Evolutionary conservation across 2,797 vertebrate genomes (phyloP), one percentile per base, ranked within the genome.

Genomic region (Eospalax fontanierii): DNA sequence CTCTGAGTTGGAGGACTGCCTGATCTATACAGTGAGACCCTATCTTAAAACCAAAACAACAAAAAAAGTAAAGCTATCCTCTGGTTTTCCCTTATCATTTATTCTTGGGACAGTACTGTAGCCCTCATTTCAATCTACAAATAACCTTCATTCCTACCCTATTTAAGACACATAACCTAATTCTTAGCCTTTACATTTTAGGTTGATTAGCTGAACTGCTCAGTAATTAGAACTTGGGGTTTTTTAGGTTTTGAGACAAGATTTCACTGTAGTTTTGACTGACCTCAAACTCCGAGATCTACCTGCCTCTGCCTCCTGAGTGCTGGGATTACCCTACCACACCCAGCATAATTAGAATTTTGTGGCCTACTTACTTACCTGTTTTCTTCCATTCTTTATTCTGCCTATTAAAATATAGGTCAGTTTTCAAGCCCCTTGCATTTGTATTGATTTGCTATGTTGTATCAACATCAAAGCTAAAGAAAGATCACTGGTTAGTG

Each of bases 111-210:
- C 66, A 30, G 9, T 68, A 81, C 26, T 85, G 12, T 10, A 78
- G 50, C 19, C 87, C 40, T 91, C 59, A 83, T 87, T 75, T 91
- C 35, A 65, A 0, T 82, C 33, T 81, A 91, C 80, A 84, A 22
- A 71, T 78, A 78, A 82, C 79, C 75, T 78, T n/a, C 24, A 61
- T 90, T 87, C 35, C 33, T 86, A 35, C 14, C 2, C 1, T 90
- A 35, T 75, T 94, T 66, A 71, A 71, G 54, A 89, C 7, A 40
- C 5, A 35, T 1, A 80, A 80, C n/a, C 12, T 54, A 74, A 74
- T 89, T 95, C 8, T 38, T 79, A 46, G n/a, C n/a, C 59, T 50
- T 85, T 81, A 71, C 22, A 30, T 61, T 84, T 95, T 93, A 46
- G n/a, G 24, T 73, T 91, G 71, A 38, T 73, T 71, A 90, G 33